Evolutionary conservation across 2,113 vertebrate species (phyloP), one percentile per base, ranked within the genome.

Genomic region (Pseudonaja textilis): DNA sequence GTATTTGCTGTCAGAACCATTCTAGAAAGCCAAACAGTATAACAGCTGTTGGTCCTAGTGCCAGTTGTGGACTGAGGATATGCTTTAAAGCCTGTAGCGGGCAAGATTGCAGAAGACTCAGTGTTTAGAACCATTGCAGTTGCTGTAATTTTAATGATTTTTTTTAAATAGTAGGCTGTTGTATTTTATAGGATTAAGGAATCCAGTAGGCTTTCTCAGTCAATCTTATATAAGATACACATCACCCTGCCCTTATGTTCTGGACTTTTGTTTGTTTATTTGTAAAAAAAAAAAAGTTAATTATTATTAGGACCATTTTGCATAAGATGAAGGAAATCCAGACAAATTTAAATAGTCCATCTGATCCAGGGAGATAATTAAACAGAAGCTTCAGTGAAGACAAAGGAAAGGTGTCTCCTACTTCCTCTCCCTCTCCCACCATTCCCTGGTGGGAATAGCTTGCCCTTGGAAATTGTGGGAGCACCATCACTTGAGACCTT

Each of bases 1-100:
- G 86, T 1, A 0, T 0, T n/a, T 18, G 8, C 22, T 0, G 3
- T 11, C 18, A 69, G 93, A 92, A 64, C 3, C 39, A 89, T 93
- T 0, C 0, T 47, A 8, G 89, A 42, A 47, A 57, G 16, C 50
- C 87, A 74, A 39, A 54, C 16, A 12, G 4, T 34, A 1, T 59
- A n/a, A 16, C 86, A 69, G 23, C 59, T 52, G 10, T 50, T 87
- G 34, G 26, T 11, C 54, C 39, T 81, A n/a, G 39, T 69, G 47
- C 22, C 85, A 26, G 52, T 54, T 69, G 25, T 47, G 50, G 54
- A 34, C 22, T 39, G 12, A 88, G 18, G 47, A 50, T 64, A 64
- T 52, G 90, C 25, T 59, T 59, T 86, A 10, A 91, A 45, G 55
- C 18, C 20, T 47, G 57, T 23, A 34, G 81, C 1, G 20, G 69